Base-by-base conservation (phyloP, 1,140 invertebrate genomes). In the Philaenus spumarius region DNA sequence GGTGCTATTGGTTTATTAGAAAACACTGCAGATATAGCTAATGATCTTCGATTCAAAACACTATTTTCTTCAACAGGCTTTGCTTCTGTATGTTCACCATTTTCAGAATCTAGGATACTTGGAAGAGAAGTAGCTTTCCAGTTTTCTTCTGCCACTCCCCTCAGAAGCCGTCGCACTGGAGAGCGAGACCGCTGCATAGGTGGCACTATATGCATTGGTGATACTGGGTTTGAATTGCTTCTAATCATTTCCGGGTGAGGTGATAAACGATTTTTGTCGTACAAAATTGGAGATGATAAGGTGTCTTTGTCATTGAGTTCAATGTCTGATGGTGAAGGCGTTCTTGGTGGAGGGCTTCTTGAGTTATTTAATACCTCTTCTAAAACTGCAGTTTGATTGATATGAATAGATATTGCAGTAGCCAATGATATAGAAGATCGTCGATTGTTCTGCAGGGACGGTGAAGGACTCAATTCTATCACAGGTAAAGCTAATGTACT, bases 21-120 rank as follows among this genome's bases (percentile, higher is more conserved):
- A 30, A 30, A 30, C 26, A 30, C 9, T 30, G 3, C 26, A 30
- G 26, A 3, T 9, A 30, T 9, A 30, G 26, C 26, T 9, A 30
- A 30, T 4, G 26, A 30, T 30, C 26, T 30, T 4, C 26, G 26
- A 30, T 9, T 30, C 3, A 9, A 52, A 47, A n/a, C 45, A 47
- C 14, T 26, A 22, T 47, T 15, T 14, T 48, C 55, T 15, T 15
- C 11, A 19, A 6, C n/a, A 11, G 40, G 40, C 11, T 35, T 35
- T 9, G 22, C 45, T 24, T 57, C 26, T 35, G 42, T 2, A 19
- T 34, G 40, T 12, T 35, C 55, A 17, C 24, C n/a, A 19, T 6
- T 39, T n/a, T 47, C 55, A 1, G 46, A 20, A 26, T 48, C 55
- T 59, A 89, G 72, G 64, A 89, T 89, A 69, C 86, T 89, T 1